Evolutionary conservation across 2,113 vertebrate species (phyloP).

Genomic region (Motacilla alba): DNA sequence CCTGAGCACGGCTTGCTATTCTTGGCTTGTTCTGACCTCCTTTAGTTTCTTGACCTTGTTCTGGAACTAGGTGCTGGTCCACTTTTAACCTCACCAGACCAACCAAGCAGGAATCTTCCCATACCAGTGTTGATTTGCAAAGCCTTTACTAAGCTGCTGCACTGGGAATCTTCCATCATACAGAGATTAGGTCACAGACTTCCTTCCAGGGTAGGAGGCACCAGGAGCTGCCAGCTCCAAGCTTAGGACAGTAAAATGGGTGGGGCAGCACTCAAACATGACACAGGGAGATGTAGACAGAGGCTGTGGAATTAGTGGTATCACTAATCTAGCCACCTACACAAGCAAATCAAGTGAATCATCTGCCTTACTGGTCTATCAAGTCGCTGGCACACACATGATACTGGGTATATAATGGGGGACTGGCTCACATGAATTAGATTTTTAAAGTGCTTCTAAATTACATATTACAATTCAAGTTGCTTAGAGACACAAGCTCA

Average conservation of each 20-base stretch:
- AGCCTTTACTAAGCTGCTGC: not conserved
- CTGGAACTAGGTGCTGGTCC: conserved; percentile 35
- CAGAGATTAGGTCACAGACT: conserved; percentile 17
- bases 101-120: conserved; percentile 22
- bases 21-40: conserved; percentile 30
- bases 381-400: not conserved
- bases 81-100: conserved; percentile 8
- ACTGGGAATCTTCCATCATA: not conserved
- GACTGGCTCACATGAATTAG: not conserved
- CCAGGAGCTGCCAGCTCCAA: not conserved
- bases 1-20: conserved; percentile 27
- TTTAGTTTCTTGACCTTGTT: conserved; percentile 54
- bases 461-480: not conserved
- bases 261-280: not conserved
- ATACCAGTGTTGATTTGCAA: not conserved
- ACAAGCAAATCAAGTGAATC: conserved; percentile 44
- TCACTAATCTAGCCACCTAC: conserved; percentile 22
- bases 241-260: not conserved
- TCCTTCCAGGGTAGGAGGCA: conserved; percentile 19
- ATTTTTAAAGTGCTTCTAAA: conserved; percentile 19
- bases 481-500: not conserved
- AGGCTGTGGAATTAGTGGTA: not conserved
- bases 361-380: not conserved
- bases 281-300: not conserved
- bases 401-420: not conserved